Percentiles rank a stretch among this genome's conserved stretches.
Conservation (phyloP, 2,113 vertebrate genomes). For the Morone chrysops region DNA sequence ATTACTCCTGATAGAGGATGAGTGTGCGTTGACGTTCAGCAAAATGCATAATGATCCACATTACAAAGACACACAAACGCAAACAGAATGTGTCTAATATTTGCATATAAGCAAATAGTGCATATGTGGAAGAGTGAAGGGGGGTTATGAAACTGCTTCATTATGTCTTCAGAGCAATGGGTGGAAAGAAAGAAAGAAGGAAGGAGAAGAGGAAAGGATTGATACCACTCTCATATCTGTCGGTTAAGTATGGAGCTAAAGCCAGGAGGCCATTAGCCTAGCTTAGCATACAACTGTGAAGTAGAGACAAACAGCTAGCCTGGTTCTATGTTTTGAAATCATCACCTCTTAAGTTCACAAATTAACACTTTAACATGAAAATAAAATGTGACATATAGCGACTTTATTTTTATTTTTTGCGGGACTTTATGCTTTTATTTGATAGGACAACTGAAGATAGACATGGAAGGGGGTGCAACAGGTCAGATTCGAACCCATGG, state of each 20-base stretch:
- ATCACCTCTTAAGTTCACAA: not conserved
- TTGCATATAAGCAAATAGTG: not conserved
- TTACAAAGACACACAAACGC: conserved; percentile 26
- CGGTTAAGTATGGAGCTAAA: not conserved
- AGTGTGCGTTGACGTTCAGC: conserved; percentile 56
- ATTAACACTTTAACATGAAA: too few relatives aligned
- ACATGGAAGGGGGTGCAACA: too few relatives aligned
- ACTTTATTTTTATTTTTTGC: too few relatives aligned
- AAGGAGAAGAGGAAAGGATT: not conserved
- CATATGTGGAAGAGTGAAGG: not conserved
- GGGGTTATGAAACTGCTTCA: conserved; percentile 16
- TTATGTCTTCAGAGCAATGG: conserved; percentile 14
- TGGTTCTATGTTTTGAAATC: not conserved
- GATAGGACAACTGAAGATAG: too few relatives aligned
- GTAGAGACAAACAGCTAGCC: not conserved
- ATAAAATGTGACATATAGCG: too few relatives aligned
- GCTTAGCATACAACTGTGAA: not conserved
- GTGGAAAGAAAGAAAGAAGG: not conserved
- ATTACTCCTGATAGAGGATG: conserved; percentile 77
- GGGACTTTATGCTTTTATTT: too few relatives aligned
- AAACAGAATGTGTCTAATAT: too few relatives aligned
- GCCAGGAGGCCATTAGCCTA: not conserved
- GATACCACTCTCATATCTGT: not conserved
- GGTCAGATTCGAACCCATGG: too few relatives aligned
- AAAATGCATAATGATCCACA: conserved; percentile 65